Evolutionary conservation across 2,888 invertebrate species (phyloP).

Genomic region (Serrognathus titanus): DNA sequence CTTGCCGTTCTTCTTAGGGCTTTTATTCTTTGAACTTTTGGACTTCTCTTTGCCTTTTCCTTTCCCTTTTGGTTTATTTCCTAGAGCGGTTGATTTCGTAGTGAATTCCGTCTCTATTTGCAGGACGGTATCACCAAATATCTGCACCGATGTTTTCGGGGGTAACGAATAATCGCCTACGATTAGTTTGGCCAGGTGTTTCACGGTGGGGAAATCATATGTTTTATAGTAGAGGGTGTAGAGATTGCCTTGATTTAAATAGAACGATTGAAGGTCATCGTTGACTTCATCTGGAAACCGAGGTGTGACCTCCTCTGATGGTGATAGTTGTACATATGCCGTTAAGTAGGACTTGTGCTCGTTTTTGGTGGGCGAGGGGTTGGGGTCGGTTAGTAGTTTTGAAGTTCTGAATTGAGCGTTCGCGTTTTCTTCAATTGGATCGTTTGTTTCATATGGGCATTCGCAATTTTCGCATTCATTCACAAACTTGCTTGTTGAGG

Average conservation of each 20-base stretch:
- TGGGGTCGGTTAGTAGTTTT: conserved; percentile 53
- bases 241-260: conserved; percentile 56
- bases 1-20: conserved; percentile 11
- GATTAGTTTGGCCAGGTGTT: conserved; percentile 47
- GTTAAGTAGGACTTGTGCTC: conserved; percentile 57
- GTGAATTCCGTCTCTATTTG: conserved; percentile 27
- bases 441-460: conserved; percentile 17
- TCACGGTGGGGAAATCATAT: conserved; percentile 55
- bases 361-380: conserved; percentile 36
- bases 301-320: conserved; percentile 40
- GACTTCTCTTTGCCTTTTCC: conserved; percentile 21
- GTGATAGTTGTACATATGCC: conserved; percentile 52
- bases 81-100: conserved; percentile 3
- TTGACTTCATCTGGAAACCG: conserved; percentile 4
- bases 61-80: conserved; percentile 14
- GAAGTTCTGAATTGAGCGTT: conserved; percentile 52
- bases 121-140: conserved; percentile 44
- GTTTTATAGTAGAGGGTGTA: conserved; percentile 58
- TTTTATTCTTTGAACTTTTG: conserved; percentile 14
- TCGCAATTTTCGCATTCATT: conserved; percentile 32
- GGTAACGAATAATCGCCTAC: conserved; percentile 45
- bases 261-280: conserved; percentile 49
- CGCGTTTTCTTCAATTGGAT: conserved; percentile 28
- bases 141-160: conserved; percentile 43
- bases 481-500: conserved; percentile 3